phyloP scores from a whole-genome alignment of 2,888 invertebrate genomes.

The Dendrolimus pini region DNA sequence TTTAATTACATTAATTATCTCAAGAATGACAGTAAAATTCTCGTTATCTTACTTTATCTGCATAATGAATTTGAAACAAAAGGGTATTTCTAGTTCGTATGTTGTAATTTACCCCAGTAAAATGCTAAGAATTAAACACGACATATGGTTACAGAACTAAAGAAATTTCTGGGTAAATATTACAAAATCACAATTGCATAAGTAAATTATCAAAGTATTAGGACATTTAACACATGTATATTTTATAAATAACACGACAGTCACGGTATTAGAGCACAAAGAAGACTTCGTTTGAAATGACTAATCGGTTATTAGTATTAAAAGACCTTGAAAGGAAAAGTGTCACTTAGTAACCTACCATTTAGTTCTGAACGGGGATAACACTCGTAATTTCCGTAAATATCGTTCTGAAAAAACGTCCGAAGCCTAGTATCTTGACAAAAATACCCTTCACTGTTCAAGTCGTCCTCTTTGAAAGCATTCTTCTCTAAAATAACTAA shows the following conservation, averaged over 20 bases:
- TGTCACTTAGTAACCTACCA: constrained; percentile 66
- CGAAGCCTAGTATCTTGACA: constrained; percentile 75
- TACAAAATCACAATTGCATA: not conserved
- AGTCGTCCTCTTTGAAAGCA: constrained; percentile 82
- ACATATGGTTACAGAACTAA: not conserved
- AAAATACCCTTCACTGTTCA: constrained; percentile 77
- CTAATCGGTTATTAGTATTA: constrained; percentile 19
- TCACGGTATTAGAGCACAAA: constrained; percentile 2
- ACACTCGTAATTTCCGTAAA: constrained; percentile 89
- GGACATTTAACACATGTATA: not conserved
- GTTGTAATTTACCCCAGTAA: no score
- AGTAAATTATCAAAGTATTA: not conserved
- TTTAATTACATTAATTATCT: no score
- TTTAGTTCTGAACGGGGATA: constrained; percentile 78
- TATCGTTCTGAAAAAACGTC: constrained; percentile 86
- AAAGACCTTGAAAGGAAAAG: constrained; percentile 38
- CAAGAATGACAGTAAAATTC: no score
- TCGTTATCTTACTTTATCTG: no score
- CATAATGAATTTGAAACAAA: no score
- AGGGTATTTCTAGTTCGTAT: no score
- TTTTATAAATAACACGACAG: not conserved
- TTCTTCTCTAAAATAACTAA: constrained; percentile 89
- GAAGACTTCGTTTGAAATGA: constrained; percentile 16
- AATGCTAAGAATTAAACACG: no score
- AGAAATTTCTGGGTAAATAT: not conserved